These are phyloP conservation scores for Sceloporus undulatus DNA, from an alignment of 2,113 vertebrate genomes.

Conservation along the genomic window DNA sequence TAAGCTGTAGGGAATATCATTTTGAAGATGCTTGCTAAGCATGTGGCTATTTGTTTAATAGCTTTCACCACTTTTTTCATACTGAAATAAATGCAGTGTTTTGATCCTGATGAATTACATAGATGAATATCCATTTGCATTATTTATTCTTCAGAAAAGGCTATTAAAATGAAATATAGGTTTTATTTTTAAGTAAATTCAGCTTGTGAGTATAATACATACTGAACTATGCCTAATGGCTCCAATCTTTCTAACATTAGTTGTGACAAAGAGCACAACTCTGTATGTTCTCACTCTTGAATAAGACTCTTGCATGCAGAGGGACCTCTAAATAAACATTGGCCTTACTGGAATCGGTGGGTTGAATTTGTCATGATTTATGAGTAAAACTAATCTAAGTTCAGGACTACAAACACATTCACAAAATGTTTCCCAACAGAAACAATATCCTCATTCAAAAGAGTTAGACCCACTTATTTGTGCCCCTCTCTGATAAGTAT, in stretches of 20 bases:
- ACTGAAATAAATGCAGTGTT: background rate
- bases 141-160: background rate
- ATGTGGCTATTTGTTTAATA: background rate
- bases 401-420: background rate
- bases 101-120: background rate
- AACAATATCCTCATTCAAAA: too few species aligned
- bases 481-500: too few species aligned
- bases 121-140: background rate
- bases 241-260: background rate
- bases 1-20: background rate
- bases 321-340: background rate
- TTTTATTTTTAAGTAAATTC: background rate
- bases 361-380: background rate
- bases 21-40: slow-evolving; percentile 8
- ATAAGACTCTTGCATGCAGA: background rate
- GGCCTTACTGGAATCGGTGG: background rate
- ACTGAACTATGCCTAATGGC: background rate
- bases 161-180: background rate
- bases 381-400: background rate
- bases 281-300: background rate
- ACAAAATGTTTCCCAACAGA: background rate
- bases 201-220: background rate
- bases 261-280: background rate
- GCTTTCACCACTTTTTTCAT: background rate
- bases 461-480: too few species aligned